Base-by-base conservation (phyloP, 2,113 vertebrate species). In the Paradoxurus hermaphroditus region DNA sequence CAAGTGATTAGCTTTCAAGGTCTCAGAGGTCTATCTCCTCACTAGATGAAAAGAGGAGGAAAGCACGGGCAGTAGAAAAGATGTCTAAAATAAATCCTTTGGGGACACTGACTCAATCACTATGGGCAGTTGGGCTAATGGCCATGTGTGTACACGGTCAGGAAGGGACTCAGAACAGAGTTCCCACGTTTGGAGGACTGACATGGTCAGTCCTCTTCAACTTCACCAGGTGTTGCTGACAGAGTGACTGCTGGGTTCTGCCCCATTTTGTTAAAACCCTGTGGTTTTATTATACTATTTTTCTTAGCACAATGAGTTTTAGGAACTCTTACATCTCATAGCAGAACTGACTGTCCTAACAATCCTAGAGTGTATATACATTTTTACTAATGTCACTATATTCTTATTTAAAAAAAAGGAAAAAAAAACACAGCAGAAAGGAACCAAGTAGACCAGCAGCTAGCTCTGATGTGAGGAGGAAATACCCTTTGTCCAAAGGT, bases 111-210 rank as follows among this genome's bases (percentile, higher is more conserved):
- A 86, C 11, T 31, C 21, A 15, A 6, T 51, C 19, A 34, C 78
- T 12, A 6, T 34, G 31, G 12, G 31, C 36, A 65, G 21, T 36
- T 36, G 10, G 23, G 49, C 4, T 41, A 77, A 56, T 0, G 4
- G 23, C 31, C n/a, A 7, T 5, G 2, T 6, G 5, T 5, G 2
- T 6, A 4, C 0, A n/a, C 1, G 31, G 34, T 70, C 51, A 90
- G 39, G 51, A 86, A 84, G 53, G 3, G 10, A n/a, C n/a, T n/a
- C n/a, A 10, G 19, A 75, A 29, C 11, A 62, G 7, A 19, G 27
- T 7, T 18, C 46, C 31, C 3, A 25, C 3, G 19, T 56, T 39
- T 59, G 51, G 59, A 31, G 7, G 77, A 15, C 49, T 21, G 13
- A 7, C 2, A 15, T 63, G 15, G 16, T 51, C 16, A 5, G 5